Conservation (phyloP, 1,140 invertebrate genomes). For the Bombus ignitus region DNA sequence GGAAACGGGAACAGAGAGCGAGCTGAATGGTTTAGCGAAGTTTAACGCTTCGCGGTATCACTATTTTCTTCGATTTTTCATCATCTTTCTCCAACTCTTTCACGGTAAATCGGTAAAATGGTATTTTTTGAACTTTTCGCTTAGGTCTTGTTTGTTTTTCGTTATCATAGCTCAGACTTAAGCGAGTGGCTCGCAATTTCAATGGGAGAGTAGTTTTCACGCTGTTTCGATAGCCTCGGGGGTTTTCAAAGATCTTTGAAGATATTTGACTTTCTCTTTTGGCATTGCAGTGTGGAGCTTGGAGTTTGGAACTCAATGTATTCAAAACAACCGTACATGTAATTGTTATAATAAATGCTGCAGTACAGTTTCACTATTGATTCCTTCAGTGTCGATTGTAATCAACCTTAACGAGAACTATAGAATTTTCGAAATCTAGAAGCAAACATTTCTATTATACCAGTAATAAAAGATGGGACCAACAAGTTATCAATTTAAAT, state of each 20-base stretch:
- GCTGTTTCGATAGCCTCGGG: not conserved
- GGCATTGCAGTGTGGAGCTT: too few species aligned
- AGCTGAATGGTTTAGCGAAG: not conserved
- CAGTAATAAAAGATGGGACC: rapidly evolving
- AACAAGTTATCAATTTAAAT: too few species aligned
- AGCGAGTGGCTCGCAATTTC: not conserved
- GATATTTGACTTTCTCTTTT: too few species aligned
- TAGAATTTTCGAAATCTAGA: too few species aligned
- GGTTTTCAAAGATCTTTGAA: too few species aligned
- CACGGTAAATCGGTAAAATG: not conserved
- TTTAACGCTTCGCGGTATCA: not conserved
- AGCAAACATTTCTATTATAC: too few species aligned
- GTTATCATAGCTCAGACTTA: not conserved
- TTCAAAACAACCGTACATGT: too few species aligned
- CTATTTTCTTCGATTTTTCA: not conserved
- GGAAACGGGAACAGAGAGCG: not conserved
- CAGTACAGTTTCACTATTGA: too few species aligned
- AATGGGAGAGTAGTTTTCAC: not conserved
- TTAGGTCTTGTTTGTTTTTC: not conserved
- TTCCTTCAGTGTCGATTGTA: too few species aligned
- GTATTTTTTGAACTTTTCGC: not conserved
- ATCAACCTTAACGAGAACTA: too few species aligned
- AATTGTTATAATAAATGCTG: too few species aligned
- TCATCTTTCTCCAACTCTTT: not conserved
- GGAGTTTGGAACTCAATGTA: too few species aligned